Base-by-base conservation (phyloP, 1,140 invertebrate species). In the Gonatopus flavifemur region DNA sequence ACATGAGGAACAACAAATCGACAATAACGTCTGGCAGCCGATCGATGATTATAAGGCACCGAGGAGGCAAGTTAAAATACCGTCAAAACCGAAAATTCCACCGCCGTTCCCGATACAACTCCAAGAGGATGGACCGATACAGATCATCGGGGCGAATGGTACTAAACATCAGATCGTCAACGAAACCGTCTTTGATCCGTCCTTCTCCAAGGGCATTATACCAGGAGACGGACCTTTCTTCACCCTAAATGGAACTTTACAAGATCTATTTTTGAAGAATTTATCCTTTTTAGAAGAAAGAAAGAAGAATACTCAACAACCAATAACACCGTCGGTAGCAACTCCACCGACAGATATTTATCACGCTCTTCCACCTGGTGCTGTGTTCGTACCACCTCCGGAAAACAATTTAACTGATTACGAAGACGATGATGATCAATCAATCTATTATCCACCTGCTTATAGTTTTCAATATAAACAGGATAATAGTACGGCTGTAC, bases 31-130 rank as follows among this genome's bases (percentile, higher is more conserved):
- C 13, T 93, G 89, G 89, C 83, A 84, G 36, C 84, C 90, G 3
- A 91, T 94, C 52, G 91, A 93, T 64, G 82, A 88, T 64, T 93
- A 89, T 67, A 80, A 87, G 67, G 89, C 89, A 30, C 89, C 90
- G 5, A 80, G 82, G 56, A 82, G 90, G 55, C 88, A 88, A 72
- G 87, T 93, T 56, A 89, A 89, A 70, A 81, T 91, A 61, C 88
- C 88, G 5, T 63, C 80, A 6, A 83, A 83, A 64, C 88, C 88
- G 0, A 86, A 85, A 70, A 82, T 93, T 57, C 89, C 91, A 72
- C 91, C 91, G 77, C 91, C 91, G 66, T 93, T 93, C 85, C 91
- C 90, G 60, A 85, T 93, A 68, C 89, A 89, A 74, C 83, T 93
- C 63, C 83, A 82, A 57, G 88, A 91, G 55, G 83, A 85, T 49